phyloP scores from a whole-genome alignment of 2,113 vertebrate species.

The Strigops habroptila region DNA sequence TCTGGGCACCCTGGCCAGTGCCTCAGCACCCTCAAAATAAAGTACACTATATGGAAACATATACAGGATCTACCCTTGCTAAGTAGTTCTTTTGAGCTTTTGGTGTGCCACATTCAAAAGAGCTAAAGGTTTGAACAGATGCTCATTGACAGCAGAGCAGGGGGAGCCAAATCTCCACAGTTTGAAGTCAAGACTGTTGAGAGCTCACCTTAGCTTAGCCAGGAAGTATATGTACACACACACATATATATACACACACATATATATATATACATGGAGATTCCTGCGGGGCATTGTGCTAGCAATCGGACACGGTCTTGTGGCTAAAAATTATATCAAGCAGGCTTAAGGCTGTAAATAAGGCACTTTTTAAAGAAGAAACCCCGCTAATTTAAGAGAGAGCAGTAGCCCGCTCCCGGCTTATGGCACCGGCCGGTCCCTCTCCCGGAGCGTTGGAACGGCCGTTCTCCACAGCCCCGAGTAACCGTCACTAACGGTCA shows the following conservation, averaged over 20 bases:
- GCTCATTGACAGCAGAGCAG: background rate
- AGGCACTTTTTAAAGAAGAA: background rate
- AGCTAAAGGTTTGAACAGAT: background rate
- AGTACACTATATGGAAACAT: background rate
- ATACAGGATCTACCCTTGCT: background rate
- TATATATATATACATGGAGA: background rate
- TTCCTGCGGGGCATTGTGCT: background rate
- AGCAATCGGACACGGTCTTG: background rate
- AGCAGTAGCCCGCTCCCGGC: background rate
- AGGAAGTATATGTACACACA: too few relatives aligned
- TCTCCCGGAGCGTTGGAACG: accelerated
- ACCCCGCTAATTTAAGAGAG: background rate
- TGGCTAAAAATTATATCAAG: background rate
- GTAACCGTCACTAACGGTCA: accelerated
- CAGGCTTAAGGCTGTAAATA: too few relatives aligned
- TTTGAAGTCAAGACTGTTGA: background rate
- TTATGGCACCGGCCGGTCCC: background rate
- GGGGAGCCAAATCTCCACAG: background rate
- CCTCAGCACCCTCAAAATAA: background rate
- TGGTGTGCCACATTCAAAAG: background rate
- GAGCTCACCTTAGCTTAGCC: background rate
- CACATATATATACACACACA: too few relatives aligned
- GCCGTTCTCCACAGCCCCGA: accelerated
- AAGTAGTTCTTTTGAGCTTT: background rate
- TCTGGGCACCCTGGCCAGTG: background rate